A percentile compares a stretch with the other conserved stretches of the same genome.
These are phyloP conservation scores for Chloebia gouldiae DNA, from an alignment of 2,113 vertebrate genomes.

Conservation along the genomic window DNA sequence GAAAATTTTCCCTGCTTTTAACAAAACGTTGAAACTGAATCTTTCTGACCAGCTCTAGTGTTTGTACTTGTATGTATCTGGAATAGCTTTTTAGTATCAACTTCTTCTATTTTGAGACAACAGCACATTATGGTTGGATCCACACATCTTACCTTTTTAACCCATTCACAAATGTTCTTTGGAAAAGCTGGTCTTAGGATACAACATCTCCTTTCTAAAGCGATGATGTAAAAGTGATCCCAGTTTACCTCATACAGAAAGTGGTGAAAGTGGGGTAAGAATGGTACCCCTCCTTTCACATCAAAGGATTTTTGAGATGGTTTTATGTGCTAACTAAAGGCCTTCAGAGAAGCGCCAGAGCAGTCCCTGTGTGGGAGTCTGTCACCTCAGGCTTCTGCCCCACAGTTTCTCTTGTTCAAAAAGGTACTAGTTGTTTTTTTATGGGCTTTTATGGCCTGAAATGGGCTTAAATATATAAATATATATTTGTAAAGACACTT, in stretches of 20 bases:
- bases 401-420: constrained; percentile 49
- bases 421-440: constrained; percentile 68
- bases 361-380: constrained; percentile 30
- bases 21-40: constrained; percentile 12
- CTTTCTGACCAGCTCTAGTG: constrained; percentile 58
- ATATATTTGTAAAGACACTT: constrained; percentile 75
- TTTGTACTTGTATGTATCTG: constrained; percentile 69
- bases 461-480: constrained; percentile 75
- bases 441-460: constrained; percentile 64
- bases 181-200: constrained; percentile 64
- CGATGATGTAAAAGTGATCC: constrained; percentile 46
- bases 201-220: constrained; percentile 42
- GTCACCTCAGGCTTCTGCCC: constrained; percentile 49
- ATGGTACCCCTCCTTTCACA: background rate
- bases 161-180: constrained; percentile 26
- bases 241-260: constrained; percentile 58
- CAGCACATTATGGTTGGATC: constrained; percentile 57
- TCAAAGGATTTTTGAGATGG: constrained; percentile 5
- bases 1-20: background rate
- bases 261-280: constrained; percentile 10
- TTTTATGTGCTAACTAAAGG: constrained; percentile 53
- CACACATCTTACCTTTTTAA: constrained; percentile 45
- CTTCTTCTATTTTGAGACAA: constrained; percentile 70
- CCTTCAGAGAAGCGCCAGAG: constrained; percentile 63
- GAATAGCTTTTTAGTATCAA: constrained; percentile 75